Evolutionary conservation across 35 echinoderm and acorn worm species (phyloP).

Genomic region (Patiria miniata): DNA sequence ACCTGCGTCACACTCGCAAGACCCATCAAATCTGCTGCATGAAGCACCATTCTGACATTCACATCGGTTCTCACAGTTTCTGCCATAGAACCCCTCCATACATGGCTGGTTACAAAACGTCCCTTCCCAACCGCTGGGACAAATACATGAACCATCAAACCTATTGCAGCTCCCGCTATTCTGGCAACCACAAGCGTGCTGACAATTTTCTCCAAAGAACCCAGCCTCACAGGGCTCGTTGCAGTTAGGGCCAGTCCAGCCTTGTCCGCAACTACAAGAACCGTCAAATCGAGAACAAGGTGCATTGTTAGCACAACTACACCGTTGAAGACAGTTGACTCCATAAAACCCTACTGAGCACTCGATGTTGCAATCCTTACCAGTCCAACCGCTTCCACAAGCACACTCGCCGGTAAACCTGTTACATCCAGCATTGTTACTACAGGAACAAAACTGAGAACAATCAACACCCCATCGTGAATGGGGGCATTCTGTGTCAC

Average conservation of each 20-base stretch:
- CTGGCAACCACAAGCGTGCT: constrained; percentile 39
- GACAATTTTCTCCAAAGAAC: constrained; percentile 38
- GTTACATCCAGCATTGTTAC: constrained; percentile 40
- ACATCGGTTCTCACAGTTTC: constrained; percentile 65
- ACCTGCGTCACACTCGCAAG: constrained; percentile 63
- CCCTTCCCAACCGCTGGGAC: constrained; percentile 65
- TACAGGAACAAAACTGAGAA: constrained; percentile 48
- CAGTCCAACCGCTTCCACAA: constrained; percentile 58
- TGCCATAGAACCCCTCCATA: constrained; percentile 54
- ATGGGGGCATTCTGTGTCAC: constrained; percentile 54
- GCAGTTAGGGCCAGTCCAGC: constrained; percentile 77
- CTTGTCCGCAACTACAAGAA: constrained; percentile 58
- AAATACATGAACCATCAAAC: constrained; percentile 48
- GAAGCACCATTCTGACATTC: constrained; percentile 70
- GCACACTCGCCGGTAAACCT: constrained; percentile 51
- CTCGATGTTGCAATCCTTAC: constrained; percentile 23
- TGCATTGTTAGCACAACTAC: constrained; percentile 70
- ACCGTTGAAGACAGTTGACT: constrained; percentile 50
- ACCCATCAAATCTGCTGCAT: constrained; percentile 59
- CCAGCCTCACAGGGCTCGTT: constrained; percentile 39
- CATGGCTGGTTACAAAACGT: constrained; percentile 46
- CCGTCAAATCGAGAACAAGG: constrained; percentile 47
- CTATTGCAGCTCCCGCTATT: constrained; percentile 25
- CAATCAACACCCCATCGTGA: constrained; percentile 54
- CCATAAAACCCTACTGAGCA: constrained; percentile 54